phyloP scores from a whole-genome alignment of 2,888 invertebrate genomes.

The Cantharis rustica region DNA sequence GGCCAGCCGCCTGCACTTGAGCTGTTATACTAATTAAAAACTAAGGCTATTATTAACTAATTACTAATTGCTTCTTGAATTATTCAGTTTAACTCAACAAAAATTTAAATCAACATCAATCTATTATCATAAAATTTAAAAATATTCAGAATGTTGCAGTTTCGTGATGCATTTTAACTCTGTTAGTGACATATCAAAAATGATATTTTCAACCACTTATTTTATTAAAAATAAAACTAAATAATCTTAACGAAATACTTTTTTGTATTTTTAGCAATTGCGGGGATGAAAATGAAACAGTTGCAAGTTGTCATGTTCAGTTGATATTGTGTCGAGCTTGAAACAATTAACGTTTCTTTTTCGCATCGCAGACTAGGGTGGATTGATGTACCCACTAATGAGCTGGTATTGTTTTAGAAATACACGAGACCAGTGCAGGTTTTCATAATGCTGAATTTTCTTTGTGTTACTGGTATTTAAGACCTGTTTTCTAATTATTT shows the following conservation, averaged over 20 bases:
- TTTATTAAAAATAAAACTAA: neutral
- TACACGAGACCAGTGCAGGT: neutral
- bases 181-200: neutral
- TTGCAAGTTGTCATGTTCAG: neutral
- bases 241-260: neutral
- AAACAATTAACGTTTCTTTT: neutral
- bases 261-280: neutral
- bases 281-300: neutral
- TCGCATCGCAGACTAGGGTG: neutral
- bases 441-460: neutral
- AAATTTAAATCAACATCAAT: neutral
- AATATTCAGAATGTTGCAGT: neutral
- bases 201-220: neutral
- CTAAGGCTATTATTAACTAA: too few relatives aligned
- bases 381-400: conserved; percentile 1
- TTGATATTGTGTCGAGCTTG: neutral
- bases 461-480: neutral
- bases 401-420: conserved; percentile 4
- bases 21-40: too few relatives aligned
- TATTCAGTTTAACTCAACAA: neutral
- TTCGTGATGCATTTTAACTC: neutral
- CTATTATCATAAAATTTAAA: neutral
- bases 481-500: neutral
- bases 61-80: too few relatives aligned
- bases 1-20: too few relatives aligned